Conservation (phyloP, 2,797 vertebrate genomes). For the Neosilurus mollespiculum region DNA sequence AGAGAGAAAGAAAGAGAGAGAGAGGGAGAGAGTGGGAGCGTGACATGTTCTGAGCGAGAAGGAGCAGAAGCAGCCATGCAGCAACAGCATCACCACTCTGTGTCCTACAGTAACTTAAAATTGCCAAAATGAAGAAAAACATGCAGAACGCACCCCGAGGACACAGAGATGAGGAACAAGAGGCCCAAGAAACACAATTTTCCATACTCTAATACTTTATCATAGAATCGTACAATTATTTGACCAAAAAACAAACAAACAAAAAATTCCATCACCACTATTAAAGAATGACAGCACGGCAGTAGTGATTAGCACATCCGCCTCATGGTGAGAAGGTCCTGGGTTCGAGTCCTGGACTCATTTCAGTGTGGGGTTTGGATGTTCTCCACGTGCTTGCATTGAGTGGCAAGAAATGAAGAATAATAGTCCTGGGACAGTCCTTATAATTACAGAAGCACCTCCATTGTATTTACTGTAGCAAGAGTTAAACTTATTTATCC, state of each 20-base stretch:
- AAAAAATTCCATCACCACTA: not conserved
- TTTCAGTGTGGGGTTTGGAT: too few relatives aligned
- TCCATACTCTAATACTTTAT: not conserved
- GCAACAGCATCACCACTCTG: not conserved
- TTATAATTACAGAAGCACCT: not conserved
- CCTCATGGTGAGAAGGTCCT: too few relatives aligned
- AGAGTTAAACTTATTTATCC: not conserved
- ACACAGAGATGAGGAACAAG: not conserved
- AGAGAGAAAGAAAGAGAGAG: not conserved
- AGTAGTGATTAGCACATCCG: too few relatives aligned
- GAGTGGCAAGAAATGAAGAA: too few relatives aligned
- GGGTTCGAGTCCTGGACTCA: too few relatives aligned
- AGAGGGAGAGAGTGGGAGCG: not conserved
- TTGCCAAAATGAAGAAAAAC: not conserved
- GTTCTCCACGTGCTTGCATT: too few relatives aligned
- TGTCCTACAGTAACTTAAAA: not conserved
- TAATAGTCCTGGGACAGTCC: not conserved
- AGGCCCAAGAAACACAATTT: not conserved
- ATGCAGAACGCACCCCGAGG: not conserved
- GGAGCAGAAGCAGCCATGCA: slow-evolving; percentile 5
- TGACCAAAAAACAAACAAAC: not conserved
- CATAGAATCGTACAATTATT: not conserved
- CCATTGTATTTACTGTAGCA: not conserved
- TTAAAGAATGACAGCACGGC: not conserved
- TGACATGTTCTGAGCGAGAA: slow-evolving; percentile 5